Conservation (phyloP, 2,888 invertebrate species). For the Cosmorhoe ocellata region DNA sequence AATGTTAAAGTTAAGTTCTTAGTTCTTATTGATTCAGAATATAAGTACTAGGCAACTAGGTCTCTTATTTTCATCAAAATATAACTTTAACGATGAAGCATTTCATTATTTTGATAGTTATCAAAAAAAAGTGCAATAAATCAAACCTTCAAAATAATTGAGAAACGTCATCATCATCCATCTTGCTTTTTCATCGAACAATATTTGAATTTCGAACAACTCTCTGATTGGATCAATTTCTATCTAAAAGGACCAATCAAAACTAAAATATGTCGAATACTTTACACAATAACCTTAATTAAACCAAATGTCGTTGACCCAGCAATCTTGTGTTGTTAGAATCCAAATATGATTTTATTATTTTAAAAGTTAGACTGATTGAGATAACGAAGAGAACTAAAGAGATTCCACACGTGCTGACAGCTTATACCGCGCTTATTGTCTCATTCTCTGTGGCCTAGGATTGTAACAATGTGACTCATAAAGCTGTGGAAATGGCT, state of each 20-base stretch:
- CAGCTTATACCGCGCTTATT: too few species aligned
- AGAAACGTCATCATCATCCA: not conserved
- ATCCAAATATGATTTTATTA: slow-evolving; percentile 41
- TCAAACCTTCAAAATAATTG: not conserved
- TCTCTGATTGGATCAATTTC: slow-evolving; percentile 32
- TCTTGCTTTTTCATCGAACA: slow-evolving; percentile 6
- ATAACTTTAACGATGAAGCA: too few species aligned
- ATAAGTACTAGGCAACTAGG: too few species aligned
- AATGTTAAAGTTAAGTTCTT: too few species aligned
- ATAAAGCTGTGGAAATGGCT: too few species aligned
- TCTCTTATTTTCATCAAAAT: too few species aligned
- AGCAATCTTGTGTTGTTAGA: slow-evolving; percentile 35
- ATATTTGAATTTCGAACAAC: slow-evolving; percentile 19
- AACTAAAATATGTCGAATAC: slow-evolving; percentile 33
- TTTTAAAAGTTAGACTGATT: slow-evolving; percentile 36
- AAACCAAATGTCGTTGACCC: slow-evolving; percentile 35
- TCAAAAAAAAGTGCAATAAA: not conserved
- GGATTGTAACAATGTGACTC: too few species aligned
- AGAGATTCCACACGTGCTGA: not conserved
- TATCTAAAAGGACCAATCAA: slow-evolving; percentile 34
- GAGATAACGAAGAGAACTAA: slow-evolving; percentile 36
- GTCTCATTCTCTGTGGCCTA: too few species aligned
- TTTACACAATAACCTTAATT: slow-evolving; percentile 34
- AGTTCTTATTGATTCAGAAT: too few species aligned
- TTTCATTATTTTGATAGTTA: too few species aligned